Evolutionary conservation across 92 coral and sea anemone genomes (phyloP).

Genomic region (Isaurus tuberculatus): DNA sequence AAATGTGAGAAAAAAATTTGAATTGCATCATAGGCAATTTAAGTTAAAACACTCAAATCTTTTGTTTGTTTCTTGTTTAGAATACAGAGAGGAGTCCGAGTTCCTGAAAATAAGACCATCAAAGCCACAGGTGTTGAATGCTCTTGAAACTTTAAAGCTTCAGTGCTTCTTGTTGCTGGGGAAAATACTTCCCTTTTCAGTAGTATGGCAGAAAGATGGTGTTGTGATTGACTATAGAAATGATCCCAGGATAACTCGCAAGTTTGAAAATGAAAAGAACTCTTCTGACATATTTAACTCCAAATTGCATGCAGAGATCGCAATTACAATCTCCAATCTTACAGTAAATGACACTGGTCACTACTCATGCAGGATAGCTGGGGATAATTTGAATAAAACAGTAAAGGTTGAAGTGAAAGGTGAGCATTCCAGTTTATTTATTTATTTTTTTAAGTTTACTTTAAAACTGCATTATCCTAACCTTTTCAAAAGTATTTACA

Average conservation of each 20-base stretch:
- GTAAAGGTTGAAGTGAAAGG: conserved; percentile 17
- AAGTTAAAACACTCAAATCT: no score
- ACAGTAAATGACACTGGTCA: conserved; percentile 28
- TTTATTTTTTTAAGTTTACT: no score
- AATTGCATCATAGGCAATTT: not conserved
- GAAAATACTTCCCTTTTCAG: not conserved
- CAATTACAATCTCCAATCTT: conserved; percentile 29
- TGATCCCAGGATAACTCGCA: conserved; percentile 10
- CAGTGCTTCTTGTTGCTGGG: conserved; percentile 32
- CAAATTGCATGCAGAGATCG: not conserved
- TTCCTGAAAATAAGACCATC: conserved; percentile 15
- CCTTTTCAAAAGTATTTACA: no score
- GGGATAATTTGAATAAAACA: conserved; percentile 21
- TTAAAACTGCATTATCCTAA: no score
- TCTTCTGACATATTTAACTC: conserved; percentile 25
- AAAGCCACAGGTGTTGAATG: conserved; percentile 12
- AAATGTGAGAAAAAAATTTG: not conserved
- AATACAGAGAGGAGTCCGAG: not conserved
- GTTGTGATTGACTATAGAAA: not conserved
- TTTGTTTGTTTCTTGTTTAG: not conserved
- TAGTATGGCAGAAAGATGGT: conserved; percentile 26
- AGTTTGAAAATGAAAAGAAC: not conserved
- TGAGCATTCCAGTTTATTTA: not conserved
- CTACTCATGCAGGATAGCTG: conserved; percentile 3
- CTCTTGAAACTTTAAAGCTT: conserved; percentile 14